Percentiles rank a stretch among this genome's conserved stretches.
Conservation (phyloP, 53 echinoderm and acorn worm genomes). For the Arbacia lixula region DNA sequence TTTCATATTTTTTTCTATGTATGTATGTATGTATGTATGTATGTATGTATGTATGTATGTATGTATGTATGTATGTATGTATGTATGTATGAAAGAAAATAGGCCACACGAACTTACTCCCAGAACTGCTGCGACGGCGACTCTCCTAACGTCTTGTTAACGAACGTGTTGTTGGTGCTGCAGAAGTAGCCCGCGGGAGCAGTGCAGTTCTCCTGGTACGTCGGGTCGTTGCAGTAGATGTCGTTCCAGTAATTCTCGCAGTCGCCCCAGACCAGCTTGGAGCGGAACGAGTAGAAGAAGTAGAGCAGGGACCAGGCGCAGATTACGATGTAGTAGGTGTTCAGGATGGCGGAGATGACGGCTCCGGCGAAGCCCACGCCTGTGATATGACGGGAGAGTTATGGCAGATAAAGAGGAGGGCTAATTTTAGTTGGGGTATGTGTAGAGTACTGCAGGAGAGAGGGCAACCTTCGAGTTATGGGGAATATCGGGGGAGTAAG, state of each 20-base stretch:
- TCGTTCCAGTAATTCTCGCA: slow-evolving; percentile 82
- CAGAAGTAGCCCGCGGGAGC: slow-evolving; percentile 64
- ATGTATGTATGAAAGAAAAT: no score
- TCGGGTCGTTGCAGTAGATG: slow-evolving; percentile 74
- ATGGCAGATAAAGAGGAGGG: no score
- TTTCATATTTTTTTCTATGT: no score
- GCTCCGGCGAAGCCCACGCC: slow-evolving; percentile 87
- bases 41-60: no score
- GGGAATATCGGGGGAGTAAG: no score
- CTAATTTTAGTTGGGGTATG: no score
- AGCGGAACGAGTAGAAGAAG: slow-evolving; percentile 83
- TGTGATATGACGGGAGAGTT: no score
- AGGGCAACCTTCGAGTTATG: no score
- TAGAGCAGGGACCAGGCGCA: slow-evolving; percentile 90
- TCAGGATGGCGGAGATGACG: slow-evolving; percentile 75
- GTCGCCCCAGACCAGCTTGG: slow-evolving; percentile 76
- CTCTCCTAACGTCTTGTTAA: slow-evolving; percentile 64
- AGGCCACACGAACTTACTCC: no score
- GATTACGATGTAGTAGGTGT: slow-evolving; percentile 93
- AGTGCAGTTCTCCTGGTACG: slow-evolving; percentile 53
- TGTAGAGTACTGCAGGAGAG: no score
- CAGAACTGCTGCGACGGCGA: slow-evolving; percentile 90
- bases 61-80: no score
- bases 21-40: no score
- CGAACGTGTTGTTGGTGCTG: slow-evolving; percentile 66